Evolutionary conservation across 2,888 invertebrate species (phyloP).

Genomic region (Drosophila buzzatii): DNA sequence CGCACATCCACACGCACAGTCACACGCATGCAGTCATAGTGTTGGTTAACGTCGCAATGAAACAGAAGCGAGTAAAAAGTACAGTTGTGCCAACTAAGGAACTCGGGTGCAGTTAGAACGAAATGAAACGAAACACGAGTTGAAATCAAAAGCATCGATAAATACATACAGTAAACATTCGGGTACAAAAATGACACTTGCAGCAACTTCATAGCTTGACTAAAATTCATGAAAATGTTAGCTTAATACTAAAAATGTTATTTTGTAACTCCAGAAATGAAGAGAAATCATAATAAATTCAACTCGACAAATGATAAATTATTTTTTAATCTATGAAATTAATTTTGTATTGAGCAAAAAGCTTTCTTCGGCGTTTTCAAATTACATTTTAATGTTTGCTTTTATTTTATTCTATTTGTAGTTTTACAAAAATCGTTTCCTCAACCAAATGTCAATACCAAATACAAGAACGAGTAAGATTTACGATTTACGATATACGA

Average conservation of each 20-base stretch:
- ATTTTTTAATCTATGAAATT: conserved; percentile 31
- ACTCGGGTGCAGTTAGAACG: conserved; percentile 34
- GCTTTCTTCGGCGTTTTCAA: conserved; percentile 29
- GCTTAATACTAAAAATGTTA: conserved; percentile 65
- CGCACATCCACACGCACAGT: conserved; percentile 9
- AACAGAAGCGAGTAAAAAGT: conserved; percentile 2
- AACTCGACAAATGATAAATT: conserved; percentile 50
- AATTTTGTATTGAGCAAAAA: conserved; percentile 37
- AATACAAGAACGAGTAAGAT: conserved; percentile 50
- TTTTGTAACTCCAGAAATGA: conserved; percentile 44
- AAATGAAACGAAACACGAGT: conserved; percentile 26
- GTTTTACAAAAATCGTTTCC: conserved; percentile 83
- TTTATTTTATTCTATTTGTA: conserved; percentile 19
- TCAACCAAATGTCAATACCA: conserved; percentile 68
- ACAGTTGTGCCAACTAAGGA: conserved; percentile 50
- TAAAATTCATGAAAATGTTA: conserved; percentile 76
- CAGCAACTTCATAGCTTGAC: conserved; percentile 86
- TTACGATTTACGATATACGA: conserved; percentile 22
- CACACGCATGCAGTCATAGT: conserved; percentile 54
- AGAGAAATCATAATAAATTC: conserved; percentile 28
- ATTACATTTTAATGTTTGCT: conserved; percentile 5
- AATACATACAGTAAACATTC: conserved; percentile 55
- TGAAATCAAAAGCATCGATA: conserved; percentile 27
- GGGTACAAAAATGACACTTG: conserved; percentile 74
- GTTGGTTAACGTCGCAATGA: conserved; percentile 35